Evolutionary conservation across 2,888 invertebrate genomes (phyloP).

Genomic region (Oegoconia quadripuncta): DNA sequence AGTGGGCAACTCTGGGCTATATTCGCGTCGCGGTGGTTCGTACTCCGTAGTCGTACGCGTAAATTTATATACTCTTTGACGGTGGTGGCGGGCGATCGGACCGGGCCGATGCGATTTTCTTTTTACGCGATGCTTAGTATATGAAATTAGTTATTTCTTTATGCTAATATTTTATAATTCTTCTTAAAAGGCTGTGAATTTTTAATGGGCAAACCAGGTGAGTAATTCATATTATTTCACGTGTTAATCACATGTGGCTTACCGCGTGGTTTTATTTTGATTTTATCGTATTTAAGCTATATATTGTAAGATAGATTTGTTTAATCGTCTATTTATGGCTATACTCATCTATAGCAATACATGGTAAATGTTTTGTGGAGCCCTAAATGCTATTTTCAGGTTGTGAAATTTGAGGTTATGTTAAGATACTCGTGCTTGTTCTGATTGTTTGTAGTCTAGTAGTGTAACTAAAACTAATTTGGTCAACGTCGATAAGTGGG

Average conservation of each 20-base stretch:
- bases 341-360: neutral
- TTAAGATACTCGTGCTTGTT: neutral
- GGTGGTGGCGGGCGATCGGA: too few species aligned
- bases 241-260: conserved; percentile 19
- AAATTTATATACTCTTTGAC: neutral
- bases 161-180: conserved; percentile 8
- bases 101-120: too few species aligned
- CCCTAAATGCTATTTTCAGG: neutral
- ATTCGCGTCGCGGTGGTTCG: too few species aligned
- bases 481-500: too few species aligned
- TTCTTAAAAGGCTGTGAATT: conserved; percentile 17
- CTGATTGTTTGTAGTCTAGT: too few species aligned
- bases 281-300: conserved; percentile 4
- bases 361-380: neutral
- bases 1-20: too few species aligned
- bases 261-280: conserved; percentile 35
- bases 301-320: neutral
- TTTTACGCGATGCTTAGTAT: too few species aligned
- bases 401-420: conserved; percentile 23
- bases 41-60: neutral
- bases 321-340: neutral
- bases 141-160: conserved; percentile 17
- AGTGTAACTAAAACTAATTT: too few species aligned
- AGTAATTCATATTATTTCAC: conserved; percentile 26
- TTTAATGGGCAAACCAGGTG: conserved; percentile 68